Conservation (phyloP, 2,888 invertebrate genomes). For the Patella ulyssiponensis region DNA sequence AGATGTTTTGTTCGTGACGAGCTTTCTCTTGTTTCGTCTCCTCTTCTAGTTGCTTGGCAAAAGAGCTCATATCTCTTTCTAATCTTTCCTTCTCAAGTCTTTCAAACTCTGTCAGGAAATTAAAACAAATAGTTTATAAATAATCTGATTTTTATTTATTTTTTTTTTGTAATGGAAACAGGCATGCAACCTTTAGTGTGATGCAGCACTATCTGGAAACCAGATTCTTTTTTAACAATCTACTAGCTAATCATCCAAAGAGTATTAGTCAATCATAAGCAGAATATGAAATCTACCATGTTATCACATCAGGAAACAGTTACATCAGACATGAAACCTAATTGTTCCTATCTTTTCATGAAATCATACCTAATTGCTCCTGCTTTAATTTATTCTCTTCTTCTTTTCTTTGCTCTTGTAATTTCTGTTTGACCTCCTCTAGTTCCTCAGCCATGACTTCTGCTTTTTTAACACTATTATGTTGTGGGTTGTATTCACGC, state of each 20-base stretch:
- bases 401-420: slow-evolving; percentile 57
- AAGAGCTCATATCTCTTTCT: slow-evolving; percentile 58
- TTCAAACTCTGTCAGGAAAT: slow-evolving; percentile 55
- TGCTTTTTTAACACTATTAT: slow-evolving; percentile 54
- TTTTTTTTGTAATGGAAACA: no score
- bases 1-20: slow-evolving; percentile 58
- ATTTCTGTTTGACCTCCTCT: slow-evolving; percentile 53
- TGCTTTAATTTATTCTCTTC: slow-evolving; percentile 57
- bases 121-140: slow-evolving; percentile 5
- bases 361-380: slow-evolving; percentile 59
- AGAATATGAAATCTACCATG: no score
- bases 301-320: no score
- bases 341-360: background rate
- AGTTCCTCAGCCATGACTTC: slow-evolving; percentile 61
- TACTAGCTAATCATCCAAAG: no score
- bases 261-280: no score
- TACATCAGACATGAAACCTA: no score
- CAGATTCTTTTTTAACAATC: no score
- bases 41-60: slow-evolving; percentile 56
- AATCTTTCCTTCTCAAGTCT: slow-evolving; percentile 54
- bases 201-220: no score
- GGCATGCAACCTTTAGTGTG: no score
- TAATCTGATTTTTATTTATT: no score
- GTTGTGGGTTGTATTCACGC: slow-evolving; percentile 59
- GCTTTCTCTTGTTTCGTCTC: slow-evolving; percentile 62